Evolutionary conservation across 2,888 invertebrate genomes (phyloP).

Genomic region (Sphaerophoria rueppellii): DNA sequence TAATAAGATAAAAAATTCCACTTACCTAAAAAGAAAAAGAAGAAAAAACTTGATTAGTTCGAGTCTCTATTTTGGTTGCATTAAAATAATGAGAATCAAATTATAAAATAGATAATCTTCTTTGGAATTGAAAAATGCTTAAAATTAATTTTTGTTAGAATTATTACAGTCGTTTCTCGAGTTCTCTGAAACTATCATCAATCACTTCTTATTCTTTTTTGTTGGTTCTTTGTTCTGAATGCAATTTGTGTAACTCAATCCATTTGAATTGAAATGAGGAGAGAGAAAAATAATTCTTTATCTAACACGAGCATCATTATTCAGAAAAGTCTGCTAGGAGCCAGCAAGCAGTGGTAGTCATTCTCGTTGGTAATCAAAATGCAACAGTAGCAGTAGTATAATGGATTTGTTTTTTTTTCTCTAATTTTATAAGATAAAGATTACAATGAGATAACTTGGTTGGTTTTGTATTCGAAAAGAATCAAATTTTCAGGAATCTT

Average conservation of each 20-base stretch:
- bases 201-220: conserved; percentile 37
- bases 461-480: conserved; percentile 14
- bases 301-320: conserved; percentile 50
- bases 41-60: conserved; percentile 15
- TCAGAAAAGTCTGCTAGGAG: conserved; percentile 32
- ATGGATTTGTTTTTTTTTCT: neutral
- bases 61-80: neutral
- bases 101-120: conserved; percentile 3
- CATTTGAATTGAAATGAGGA: conserved; percentile 27
- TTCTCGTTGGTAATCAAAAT: neutral
- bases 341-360: neutral
- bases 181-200: conserved; percentile 41
- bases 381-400: conserved; percentile 18
- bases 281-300: conserved; percentile 38
- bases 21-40: conserved; percentile 65
- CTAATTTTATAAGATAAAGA: conserved; percentile 37
- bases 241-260: conserved; percentile 59
- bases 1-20: conserved; percentile 25
- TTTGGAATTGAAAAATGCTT: conserved; percentile 35
- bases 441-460: conserved; percentile 17
- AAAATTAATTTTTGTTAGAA: conserved; percentile 23
- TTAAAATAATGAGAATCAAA: neutral
- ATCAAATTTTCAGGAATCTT: conserved; percentile 27
- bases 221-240: neutral
- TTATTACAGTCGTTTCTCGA: neutral